Evolutionary conservation across 2,113 vertebrate species (phyloP).

Genomic region (Mus musculus): GRCm39 chr3:125144001-125144500

Average conservation of each 20-base stretch:
- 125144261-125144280: background rate
- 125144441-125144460: background rate
- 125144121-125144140: background rate
- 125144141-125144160: background rate
- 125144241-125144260: background rate
- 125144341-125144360: background rate
- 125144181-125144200: background rate
- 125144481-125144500: background rate
- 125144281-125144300: background rate
- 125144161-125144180: background rate
- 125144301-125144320: background rate
- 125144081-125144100: background rate
- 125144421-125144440: background rate
- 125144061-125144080: background rate
- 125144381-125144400: background rate
- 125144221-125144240: background rate
- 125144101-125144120: background rate
- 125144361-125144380: background rate
- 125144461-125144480: background rate
- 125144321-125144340: background rate
- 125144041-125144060: background rate
- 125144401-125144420: background rate
- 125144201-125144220: background rate
- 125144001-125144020: background rate
- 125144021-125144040: background rate